Percentiles rank a stretch among this genome's conserved stretches.
Evolutionary conservation across 2,113 vertebrate species (phyloP).

Genomic region (Lota lota): DNA sequence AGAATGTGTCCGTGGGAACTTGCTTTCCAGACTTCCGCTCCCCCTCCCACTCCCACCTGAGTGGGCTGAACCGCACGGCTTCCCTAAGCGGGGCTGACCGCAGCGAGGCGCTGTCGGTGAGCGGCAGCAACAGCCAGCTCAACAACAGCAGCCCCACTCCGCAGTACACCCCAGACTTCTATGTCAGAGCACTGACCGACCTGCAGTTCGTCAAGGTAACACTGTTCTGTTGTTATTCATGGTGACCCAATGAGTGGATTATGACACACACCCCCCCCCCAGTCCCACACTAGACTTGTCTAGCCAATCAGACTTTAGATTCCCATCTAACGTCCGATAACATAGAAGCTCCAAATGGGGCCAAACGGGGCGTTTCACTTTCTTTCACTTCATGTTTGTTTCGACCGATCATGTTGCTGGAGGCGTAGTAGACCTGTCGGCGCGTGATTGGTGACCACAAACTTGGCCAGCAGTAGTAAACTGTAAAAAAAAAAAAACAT

Average conservation of each 20-base stretch:
- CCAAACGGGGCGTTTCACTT: no score
- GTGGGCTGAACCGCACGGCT: constrained; percentile 82
- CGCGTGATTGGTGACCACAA: no score
- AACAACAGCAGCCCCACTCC: constrained; percentile 51
- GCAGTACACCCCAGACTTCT: constrained; percentile 90
- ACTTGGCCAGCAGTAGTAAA: no score
- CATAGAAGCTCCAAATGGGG: no score
- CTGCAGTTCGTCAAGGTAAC: constrained; percentile 88
- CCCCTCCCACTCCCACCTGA: constrained; percentile 79
- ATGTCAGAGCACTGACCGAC: constrained; percentile 86
- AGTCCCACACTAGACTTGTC: no score
- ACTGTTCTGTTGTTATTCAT: background rate
- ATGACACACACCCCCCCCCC: no score
- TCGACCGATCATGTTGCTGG: no score
- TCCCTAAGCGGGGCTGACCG: constrained; percentile 83
- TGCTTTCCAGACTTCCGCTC: constrained; percentile 68
- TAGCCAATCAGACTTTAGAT: no score
- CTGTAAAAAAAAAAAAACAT: no score
- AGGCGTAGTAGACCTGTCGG: no score
- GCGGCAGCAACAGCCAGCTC: constrained; percentile 85
- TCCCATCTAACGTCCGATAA: no score
- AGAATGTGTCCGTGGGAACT: background rate
- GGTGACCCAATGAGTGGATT: background rate
- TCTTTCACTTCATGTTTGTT: no score
- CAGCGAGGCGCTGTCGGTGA: constrained; percentile 68